Evolutionary conservation across 2,797 vertebrate species (phyloP).

Genomic region (Buceros bicornis): DNA sequence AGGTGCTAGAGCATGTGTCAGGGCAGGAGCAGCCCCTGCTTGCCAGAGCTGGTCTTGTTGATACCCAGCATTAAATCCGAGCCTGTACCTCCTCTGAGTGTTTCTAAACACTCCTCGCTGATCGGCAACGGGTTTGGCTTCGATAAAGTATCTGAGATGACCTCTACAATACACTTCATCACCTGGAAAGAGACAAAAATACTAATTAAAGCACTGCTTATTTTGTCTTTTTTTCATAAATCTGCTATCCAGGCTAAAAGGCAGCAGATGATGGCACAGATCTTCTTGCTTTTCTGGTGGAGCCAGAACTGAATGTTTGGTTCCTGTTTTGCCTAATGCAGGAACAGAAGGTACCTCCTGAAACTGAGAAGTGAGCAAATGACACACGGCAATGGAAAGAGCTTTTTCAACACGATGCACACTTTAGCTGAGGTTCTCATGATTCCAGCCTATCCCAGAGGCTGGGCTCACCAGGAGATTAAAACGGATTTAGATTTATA

Average conservation of each 20-base stretch:
- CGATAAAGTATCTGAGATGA: constrained; percentile 90
- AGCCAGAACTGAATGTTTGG: neutral
- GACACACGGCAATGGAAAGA: neutral
- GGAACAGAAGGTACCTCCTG: constrained; percentile 26
- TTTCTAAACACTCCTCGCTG: constrained; percentile 90
- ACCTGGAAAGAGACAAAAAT: constrained; percentile 82
- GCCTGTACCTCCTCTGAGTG: constrained; percentile 87
- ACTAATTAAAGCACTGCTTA: neutral
- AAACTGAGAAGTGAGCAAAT: constrained; percentile 16
- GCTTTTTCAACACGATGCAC: neutral
- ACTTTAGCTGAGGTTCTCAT: neutral
- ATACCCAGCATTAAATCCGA: neutral
- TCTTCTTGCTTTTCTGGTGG: neutral
- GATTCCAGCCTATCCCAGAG: neutral
- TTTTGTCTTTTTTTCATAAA: neutral
- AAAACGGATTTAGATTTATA: neutral
- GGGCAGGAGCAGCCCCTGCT: neutral
- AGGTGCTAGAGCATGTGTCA: neutral
- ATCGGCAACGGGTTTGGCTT: constrained; percentile 88
- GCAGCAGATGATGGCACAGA: neutral
- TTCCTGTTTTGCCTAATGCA: neutral
- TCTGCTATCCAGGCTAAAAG: neutral
- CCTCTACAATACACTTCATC: constrained; percentile 95
- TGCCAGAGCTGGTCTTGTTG: neutral
- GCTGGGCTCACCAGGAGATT: neutral